Base-by-base conservation (phyloP, 2,113 vertebrate species). In the Oceanodroma tethys region DNA sequence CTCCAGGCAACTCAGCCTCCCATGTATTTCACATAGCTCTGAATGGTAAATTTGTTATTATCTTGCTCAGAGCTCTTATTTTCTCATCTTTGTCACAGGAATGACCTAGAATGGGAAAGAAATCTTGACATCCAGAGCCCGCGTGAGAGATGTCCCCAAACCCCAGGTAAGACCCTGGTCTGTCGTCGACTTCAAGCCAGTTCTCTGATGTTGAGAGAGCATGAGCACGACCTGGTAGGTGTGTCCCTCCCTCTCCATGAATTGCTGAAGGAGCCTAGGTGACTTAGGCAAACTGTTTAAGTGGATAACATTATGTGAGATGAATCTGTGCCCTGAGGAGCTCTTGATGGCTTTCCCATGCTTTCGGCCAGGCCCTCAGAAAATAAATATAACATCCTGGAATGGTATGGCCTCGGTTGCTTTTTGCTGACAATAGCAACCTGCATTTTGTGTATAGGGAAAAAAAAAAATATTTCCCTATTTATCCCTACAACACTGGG, bases 401-500 rank as follows among this genome's bases (percentile, higher is more conserved):
- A 50, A 13, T 56, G 18, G 3, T 38, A 23, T 11, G 3, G 19
- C 48, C 9, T 7, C 47, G 18, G 42, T 1, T 62, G 12, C 14
- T 62, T 81, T 84, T 67, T 81, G 59, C 43, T 88, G 72, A 63
- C 42, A 42, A 34, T 4, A 60, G 27, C 43, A 43, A 71, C 32
- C 36, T 65, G 23, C 36, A 25, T 62, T 58, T 55, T 40, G 32
- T 59, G 7, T 23, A 2, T 7, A 34, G 30, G 25, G 29, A 4
- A 19, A 60, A 65, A 68, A 6, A 0, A 65, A 68, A 6, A 0
- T 7, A 29, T 17, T 86, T 62, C 21, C 30, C 14, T 43, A 2
- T 81, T 81, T 62, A 34, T 36, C 6, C 38, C 75, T 59, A 16
- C 40, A 47, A 10, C 7, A 8, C 16, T 18, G 40, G 9, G 20